Conservation (phyloP, 2,797 vertebrate genomes). For the Sparidentex hasta region DNA sequence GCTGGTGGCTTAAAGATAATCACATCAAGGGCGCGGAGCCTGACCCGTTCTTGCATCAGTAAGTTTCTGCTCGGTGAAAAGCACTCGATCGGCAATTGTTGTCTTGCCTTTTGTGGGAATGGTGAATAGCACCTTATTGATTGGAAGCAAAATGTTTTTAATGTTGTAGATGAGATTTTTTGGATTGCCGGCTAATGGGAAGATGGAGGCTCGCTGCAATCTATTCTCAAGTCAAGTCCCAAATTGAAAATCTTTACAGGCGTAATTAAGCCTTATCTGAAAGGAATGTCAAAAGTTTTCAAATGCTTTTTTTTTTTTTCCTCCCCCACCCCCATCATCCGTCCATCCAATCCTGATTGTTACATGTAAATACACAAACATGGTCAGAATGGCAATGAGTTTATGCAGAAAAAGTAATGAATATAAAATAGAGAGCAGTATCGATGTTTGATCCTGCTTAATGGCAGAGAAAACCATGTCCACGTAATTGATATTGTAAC, state of each 20-base stretch:
- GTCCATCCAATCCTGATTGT: constrained; percentile 58
- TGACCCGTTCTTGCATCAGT: constrained; percentile 83
- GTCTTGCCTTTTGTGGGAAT: constrained; percentile 84
- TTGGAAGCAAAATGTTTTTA: constrained; percentile 89
- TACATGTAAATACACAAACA: constrained; percentile 71
- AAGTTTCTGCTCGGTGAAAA: constrained; percentile 77
- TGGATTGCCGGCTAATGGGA: constrained; percentile 87
- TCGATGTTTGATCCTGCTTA: constrained; percentile 60
- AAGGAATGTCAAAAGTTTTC: constrained; percentile 84
- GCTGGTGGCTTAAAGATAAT: constrained; percentile 82
- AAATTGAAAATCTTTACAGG: constrained; percentile 90
- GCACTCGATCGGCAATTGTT: constrained; percentile 81
- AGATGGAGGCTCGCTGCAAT: constrained; percentile 86
- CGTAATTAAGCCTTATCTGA: constrained; percentile 87
- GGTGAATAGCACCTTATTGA: constrained; percentile 87
- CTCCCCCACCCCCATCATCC: constrained; percentile 19
- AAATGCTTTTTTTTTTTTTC: constrained; percentile 58
- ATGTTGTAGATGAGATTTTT: constrained; percentile 90
- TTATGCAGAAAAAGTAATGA: constrained; percentile 63
- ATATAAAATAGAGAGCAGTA: constrained; percentile 67
- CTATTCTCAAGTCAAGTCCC: constrained; percentile 85
- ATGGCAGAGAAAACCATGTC: constrained; percentile 43
- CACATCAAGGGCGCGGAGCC: constrained; percentile 81
- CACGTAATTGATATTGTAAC: constrained; percentile 54
- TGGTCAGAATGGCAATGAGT: constrained; percentile 54